phyloP scores from a whole-genome alignment of 1,140 invertebrate genomes.

The Sitophilus oryzae region DNA sequence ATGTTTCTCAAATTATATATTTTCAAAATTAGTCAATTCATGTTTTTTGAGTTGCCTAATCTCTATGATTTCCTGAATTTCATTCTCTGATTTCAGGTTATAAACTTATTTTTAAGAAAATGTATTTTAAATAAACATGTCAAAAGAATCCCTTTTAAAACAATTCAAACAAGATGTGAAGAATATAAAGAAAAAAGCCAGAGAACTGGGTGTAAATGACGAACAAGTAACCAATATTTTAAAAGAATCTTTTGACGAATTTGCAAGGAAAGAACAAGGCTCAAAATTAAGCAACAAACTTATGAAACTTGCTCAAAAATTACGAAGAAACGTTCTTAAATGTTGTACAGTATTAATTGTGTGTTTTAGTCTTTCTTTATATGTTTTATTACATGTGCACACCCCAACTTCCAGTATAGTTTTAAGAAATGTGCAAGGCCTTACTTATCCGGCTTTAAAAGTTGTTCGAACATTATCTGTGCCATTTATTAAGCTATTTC shows the following conservation, averaged over 20 bases:
- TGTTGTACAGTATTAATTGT: conserved; percentile 26
- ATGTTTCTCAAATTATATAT: too few species aligned
- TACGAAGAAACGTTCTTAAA: conserved; percentile 25
- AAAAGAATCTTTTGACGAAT: conserved; percentile 30
- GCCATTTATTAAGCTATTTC: conserved; percentile 48
- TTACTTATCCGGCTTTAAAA: conserved; percentile 50
- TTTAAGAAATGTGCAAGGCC: conserved; percentile 46
- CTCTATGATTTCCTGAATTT: too few species aligned
- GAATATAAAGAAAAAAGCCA: conserved; percentile 34
- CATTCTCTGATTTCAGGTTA: too few species aligned
- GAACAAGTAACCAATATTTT: conserved; percentile 36
- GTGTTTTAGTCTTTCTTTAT: conserved; percentile 32
- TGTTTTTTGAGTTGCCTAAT: too few species aligned
- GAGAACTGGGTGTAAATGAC: conserved; percentile 33
- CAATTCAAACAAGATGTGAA: conserved; percentile 38
- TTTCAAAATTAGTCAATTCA: too few species aligned
- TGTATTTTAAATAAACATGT: too few species aligned
- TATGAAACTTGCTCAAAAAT: conserved; percentile 20
- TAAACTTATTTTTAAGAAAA: too few species aligned
- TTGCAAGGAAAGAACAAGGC: conserved; percentile 27
- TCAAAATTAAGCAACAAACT: conserved; percentile 11
- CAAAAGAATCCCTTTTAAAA: too few species aligned
- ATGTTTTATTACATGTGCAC: conserved; percentile 42
- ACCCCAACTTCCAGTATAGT: conserved; percentile 44
- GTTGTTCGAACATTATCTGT: conserved; percentile 47